phyloP scores from a whole-genome alignment of 2,113 vertebrate species.

The Capreolus pygargus region DNA sequence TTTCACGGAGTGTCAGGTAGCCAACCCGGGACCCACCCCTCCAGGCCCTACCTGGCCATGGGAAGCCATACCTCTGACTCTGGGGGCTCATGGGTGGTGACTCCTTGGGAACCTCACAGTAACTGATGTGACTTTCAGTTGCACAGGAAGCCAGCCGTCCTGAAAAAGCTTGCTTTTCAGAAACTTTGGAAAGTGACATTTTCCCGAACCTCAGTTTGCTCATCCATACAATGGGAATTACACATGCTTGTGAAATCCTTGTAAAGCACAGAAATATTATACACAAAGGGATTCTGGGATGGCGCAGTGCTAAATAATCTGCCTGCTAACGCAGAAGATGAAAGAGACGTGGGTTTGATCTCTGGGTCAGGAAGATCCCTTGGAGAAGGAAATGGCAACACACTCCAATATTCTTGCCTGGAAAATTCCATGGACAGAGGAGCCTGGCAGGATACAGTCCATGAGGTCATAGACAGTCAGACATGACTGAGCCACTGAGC shows the following conservation, averaged over 20 bases:
- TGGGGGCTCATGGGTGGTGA: accelerated
- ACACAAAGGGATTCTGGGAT: background rate
- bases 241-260: background rate
- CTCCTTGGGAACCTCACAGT: accelerated
- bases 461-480: background rate
- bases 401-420: background rate
- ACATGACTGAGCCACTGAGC: background rate
- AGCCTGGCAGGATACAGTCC: background rate
- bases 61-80: accelerated
- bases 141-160: accelerated
- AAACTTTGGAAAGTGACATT: background rate
- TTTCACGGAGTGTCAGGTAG: accelerated
- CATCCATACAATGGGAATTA: background rate
- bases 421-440: background rate
- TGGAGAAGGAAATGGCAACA: background rate
- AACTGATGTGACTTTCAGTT: background rate
- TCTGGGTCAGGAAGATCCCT: background rate
- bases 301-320: background rate
- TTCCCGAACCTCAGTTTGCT: background rate
- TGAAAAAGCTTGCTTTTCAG: background rate
- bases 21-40: accelerated
- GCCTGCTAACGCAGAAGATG: background rate
- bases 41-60: background rate
- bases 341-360: background rate
- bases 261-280: accelerated